Base-by-base conservation (phyloP, 1,140 invertebrate species). In the Ooceraea biroi region DNA sequence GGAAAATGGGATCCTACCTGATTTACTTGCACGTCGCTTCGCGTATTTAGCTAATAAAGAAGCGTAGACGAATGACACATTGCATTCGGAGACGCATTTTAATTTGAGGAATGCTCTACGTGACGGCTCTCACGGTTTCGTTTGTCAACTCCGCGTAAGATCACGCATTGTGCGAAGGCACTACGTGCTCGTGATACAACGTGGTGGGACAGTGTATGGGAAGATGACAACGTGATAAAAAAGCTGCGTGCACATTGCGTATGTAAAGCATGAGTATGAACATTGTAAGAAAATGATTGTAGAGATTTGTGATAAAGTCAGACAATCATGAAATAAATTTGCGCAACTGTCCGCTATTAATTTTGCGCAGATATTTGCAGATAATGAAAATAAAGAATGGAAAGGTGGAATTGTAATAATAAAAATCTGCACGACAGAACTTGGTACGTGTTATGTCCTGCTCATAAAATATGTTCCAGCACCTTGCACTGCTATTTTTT, bases 51-150 rank as follows among this genome's bases (percentile, higher is more conserved):
- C 68, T 69, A 71, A 76, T 69, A 55, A 68, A 61, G 22, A 73
- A 63, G 10, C 25, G 10, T 46, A 19, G 10, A n/a, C 7, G 52
- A 52, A 41, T 86, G 65, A 83, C 55, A 86, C 44, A 86, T 66
- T 77, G 63, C 41, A 41, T 30, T 36, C 73, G 48, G 65, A 85
- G 84, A 25, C 17, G 84, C 84, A 87, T 86, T 66, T 87, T 71
- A 77, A 87, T 87, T 83, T 60, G 36, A 58, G 8, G 41, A 46
- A 60, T 46, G 25, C 1, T 22, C 30, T 87, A 87, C 85, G 85
- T 87, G 84, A 86, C 36, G 65, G 78, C 58, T 44, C 71, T 83
- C 77, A 83, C 57, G 85, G n/a, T 48, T 76, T 82, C n/a, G 76
- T 46, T 50, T 30, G 50, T 57, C 69, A 58, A 55, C n/a, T 80